Base-by-base conservation (phyloP, 2,113 vertebrate species). In the Rhagologus leucostigma region DNA sequence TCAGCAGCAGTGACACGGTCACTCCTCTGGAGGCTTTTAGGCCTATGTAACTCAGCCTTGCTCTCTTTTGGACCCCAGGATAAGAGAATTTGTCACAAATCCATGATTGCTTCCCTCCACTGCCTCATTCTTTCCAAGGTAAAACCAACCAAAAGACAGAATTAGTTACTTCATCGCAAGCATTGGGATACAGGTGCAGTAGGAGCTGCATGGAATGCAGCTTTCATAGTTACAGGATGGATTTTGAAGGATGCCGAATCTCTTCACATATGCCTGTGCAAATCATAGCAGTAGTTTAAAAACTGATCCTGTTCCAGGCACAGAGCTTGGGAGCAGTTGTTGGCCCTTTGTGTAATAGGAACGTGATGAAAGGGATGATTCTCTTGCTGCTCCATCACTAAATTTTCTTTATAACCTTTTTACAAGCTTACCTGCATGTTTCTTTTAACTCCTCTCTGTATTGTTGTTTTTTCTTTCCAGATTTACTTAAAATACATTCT, bases 401-500 rank as follows among this genome's bases (percentile, higher is more conserved):
- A 3, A 19, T 67, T 81, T 74, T 84, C 44, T 85, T 92, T 29
- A 18, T 78, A 63, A 74, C 2, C 13, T 71, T 86, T 88, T 30
- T 67, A 60, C 8, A 64, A 35, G 17, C 14, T 90, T 90, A 63
- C 20, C 20, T 37, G 49, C 70, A 18, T 81, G 37, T 63, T 83
- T 87, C 33, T 71, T 50, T 11, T 94, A 83, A 91, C 21, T 63
- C 14, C 23, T 60, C 4, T 69, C 19, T 91, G 16, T 93, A 35
- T 29, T 80, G 30, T 27, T n/a, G 4, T 79, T 82, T 89, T 94
- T 90, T 70, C 21, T 90, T 92, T 75, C 16, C 96, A 99, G 99
- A 99, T 99, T 94, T 99, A 99, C 86, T 94, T 99, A 79, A 99
- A 99, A 92, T 99, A 99, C n/a, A 97, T 99, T 93, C 98, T 99